Base-by-base conservation (phyloP, 2,888 invertebrate species). In the Saturnia pavonia region DNA sequence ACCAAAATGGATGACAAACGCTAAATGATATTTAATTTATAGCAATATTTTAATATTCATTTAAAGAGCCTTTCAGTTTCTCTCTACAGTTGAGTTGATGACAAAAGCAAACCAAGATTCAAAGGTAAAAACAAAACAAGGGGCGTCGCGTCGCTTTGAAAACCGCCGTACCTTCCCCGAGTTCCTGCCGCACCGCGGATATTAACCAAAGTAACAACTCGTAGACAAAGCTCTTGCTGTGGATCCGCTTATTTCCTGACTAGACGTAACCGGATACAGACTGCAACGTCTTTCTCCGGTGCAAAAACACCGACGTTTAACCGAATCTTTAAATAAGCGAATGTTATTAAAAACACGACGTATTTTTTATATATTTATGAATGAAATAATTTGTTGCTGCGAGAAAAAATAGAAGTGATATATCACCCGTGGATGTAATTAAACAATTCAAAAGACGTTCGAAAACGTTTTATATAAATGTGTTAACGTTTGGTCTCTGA, bases 161-260 rank as follows among this genome's bases (percentile, higher is more conserved):
- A 65, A 65, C 40, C 65, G 40, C 16, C 63, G 27, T n/a, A 25
- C 34, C 34, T 51, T 43, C n/a, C n/a, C 2, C 45, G 45, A 19
- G n/a, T 51, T n/a, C 27, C 60, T 6, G 25, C 48, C 60, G 25
- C 57, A 1, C 16, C 34, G 65, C 82, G 81, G 80, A 82, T 80
- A 83, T 80, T 77, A 78, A 77, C 78, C 76, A 76, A 82, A 84
- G 80, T 80, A 78, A 75, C 80, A 77, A 80, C 77, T 78, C 79
- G 73, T 74, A 86, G 85, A 89, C 90, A 91, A 90, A 88, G 88
- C 85, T 78, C 77, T 82, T 84, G 81, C 81, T 77, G 85, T 83
- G 83, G 86, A 83, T 86, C 80, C 85, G 85, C 84, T 86, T 88
- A 90, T 91, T 92, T 92, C 92, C 92, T 89, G 90, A 81, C 82